Conservation (phyloP, 2,888 invertebrate species). For the Atherix ibis region DNA sequence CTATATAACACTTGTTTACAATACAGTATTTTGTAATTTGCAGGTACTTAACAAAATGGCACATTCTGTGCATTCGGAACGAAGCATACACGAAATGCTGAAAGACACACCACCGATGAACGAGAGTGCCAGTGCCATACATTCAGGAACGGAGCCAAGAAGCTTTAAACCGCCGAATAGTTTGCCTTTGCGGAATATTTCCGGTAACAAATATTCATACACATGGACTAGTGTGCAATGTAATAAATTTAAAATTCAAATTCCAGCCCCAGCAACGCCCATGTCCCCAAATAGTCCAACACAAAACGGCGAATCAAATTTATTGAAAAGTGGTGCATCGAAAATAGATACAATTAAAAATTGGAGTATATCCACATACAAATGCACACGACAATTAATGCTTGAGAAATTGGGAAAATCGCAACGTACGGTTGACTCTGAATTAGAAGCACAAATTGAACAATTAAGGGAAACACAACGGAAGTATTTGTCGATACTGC, state of each 20-base stretch:
- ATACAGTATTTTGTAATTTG: too few relatives aligned
- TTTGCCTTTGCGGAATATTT: slow-evolving; percentile 55
- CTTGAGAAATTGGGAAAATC: slow-evolving; percentile 93
- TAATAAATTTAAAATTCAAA: too few relatives aligned
- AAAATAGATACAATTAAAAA: slow-evolving; percentile 85
- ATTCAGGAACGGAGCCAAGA: slow-evolving; percentile 54
- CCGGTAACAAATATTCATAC: slow-evolving; percentile 31
- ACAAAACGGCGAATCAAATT: slow-evolving; percentile 45
- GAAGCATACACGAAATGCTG: slow-evolving; percentile 65
- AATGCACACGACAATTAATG: slow-evolving; percentile 92
- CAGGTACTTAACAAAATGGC: too few relatives aligned
- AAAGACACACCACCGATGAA: slow-evolving; percentile 68
- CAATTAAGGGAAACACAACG: slow-evolving; percentile 83
- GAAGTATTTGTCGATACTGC: slow-evolving; percentile 75
- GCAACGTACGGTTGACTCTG: slow-evolving; percentile 77
- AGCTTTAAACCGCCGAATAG: slow-evolving; percentile 47
- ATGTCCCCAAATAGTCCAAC: slow-evolving; percentile 34
- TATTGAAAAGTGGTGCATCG: slow-evolving; percentile 44
- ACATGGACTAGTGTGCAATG: too few relatives aligned
- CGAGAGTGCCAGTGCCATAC: slow-evolving; percentile 57
- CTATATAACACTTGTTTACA: too few relatives aligned
- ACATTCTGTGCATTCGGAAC: slow-evolving; percentile 23
- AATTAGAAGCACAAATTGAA: slow-evolving; percentile 89
- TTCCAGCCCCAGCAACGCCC: slow-evolving; percentile 35
- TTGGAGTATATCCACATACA: slow-evolving; percentile 97